phyloP scores from a whole-genome alignment of 2,797 vertebrate species.

The Rhinoraja longicauda region DNA sequence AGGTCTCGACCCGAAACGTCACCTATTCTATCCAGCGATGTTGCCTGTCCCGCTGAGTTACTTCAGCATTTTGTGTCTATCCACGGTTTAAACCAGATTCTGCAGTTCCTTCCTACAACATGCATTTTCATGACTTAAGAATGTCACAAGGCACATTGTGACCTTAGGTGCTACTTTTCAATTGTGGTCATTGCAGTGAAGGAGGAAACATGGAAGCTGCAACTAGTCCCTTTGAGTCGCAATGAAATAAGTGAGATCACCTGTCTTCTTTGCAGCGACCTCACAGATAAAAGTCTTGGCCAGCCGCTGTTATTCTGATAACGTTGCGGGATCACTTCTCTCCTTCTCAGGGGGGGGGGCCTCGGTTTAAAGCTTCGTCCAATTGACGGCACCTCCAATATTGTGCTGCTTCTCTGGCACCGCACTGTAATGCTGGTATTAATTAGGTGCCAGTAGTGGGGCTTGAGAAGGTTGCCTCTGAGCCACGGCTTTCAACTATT shows the following conservation, averaged over 20 bases:
- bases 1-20: too few species aligned
- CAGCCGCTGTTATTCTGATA: neutral
- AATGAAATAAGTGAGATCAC: neutral
- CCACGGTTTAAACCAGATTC: too few species aligned
- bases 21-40: too few species aligned
- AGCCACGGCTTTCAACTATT: neutral
- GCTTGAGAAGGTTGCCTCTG: neutral
- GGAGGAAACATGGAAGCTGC: neutral
- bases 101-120: neutral
- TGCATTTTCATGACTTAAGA: neutral
- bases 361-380: neutral
- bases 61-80: too few species aligned
- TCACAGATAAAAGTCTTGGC: neutral
- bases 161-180: neutral
- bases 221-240: neutral
- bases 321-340: neutral
- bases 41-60: too few species aligned
- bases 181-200: neutral
- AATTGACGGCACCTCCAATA: neutral
- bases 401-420: neutral
- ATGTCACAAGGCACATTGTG: neutral
- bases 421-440: neutral
- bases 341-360: slow-evolving; percentile 1
- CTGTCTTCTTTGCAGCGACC: neutral
- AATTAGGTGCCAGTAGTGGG: neutral